Percentiles rank a stretch among this genome's conserved stretches.
Evolutionary conservation across 2,113 vertebrate species (phyloP).

Genomic region (Ptilonorhynchus violaceus): DNA sequence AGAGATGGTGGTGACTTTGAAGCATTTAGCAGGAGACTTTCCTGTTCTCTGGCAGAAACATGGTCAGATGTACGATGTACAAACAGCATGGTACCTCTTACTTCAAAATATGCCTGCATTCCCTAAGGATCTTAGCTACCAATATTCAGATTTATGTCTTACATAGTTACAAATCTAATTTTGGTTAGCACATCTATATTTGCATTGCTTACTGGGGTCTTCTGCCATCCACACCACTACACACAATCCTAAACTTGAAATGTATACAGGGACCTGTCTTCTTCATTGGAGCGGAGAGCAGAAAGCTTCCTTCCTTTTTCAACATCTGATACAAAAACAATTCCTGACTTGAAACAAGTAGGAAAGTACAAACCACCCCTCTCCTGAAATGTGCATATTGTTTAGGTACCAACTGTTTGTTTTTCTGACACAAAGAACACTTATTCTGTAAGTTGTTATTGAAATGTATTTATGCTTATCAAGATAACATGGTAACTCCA

Average conservation of each 20-base stretch:
- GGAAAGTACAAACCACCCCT: background rate
- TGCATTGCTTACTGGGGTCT: background rate
- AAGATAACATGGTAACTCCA: background rate
- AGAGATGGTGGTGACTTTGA: background rate
- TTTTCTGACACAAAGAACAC: background rate
- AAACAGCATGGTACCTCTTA: background rate
- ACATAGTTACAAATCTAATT: background rate
- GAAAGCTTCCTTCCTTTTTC: background rate
- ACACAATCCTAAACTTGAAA: background rate
- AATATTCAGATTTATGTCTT: background rate
- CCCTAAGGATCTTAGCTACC: background rate
- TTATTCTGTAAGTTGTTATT: background rate
- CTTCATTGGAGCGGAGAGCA: background rate
- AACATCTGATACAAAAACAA: background rate
- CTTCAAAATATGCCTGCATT: background rate
- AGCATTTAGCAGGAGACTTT: background rate
- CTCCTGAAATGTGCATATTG: fast-evolving
- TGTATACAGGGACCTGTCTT: background rate
- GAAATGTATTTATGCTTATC: background rate
- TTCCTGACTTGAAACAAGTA: background rate
- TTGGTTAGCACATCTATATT: background rate
- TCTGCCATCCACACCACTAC: background rate
- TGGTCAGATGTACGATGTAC: background rate
- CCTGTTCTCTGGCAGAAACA: background rate
- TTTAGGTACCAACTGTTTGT: background rate